A percentile compares a stretch with the other conserved stretches of the same genome.
Conservation (phyloP, 1,140 invertebrate species). For the Musca domestica region DNA sequence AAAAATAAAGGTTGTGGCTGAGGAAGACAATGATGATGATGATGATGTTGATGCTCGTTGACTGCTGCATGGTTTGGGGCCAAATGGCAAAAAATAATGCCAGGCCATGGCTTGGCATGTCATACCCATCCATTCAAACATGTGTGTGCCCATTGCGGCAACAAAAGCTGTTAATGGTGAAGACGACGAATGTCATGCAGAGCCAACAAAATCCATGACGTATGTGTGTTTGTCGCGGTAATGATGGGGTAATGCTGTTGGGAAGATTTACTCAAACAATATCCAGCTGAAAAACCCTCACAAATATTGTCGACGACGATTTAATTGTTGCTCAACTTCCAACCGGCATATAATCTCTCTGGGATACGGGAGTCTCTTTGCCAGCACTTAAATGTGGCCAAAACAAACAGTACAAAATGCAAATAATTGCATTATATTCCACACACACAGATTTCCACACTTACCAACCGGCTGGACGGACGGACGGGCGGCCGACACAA, state of each 20-base stretch:
- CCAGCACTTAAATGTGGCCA: too few species aligned
- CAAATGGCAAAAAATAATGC: conserved; percentile 13
- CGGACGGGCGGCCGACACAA: too few species aligned
- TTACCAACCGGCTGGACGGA: too few species aligned
- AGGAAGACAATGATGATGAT: background rate
- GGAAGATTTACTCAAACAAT: background rate
- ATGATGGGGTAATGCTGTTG: background rate
- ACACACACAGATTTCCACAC: too few species aligned
- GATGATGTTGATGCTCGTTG: background rate
- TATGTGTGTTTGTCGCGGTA: background rate
- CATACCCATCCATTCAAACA: too few species aligned
- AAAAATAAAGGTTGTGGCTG: background rate
- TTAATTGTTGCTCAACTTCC: conserved; percentile 9
- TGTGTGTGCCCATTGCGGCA: background rate
- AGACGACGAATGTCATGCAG: background rate
- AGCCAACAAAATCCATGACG: too few species aligned
- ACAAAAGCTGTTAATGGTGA: conserved; percentile 5
- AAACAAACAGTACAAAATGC: too few species aligned
- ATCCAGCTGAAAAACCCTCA: background rate
- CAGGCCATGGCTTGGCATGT: too few species aligned
- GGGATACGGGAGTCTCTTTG: too few species aligned
- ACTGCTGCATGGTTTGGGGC: conserved; percentile 2
- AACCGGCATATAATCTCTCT: too few species aligned
- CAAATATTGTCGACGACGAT: conserved; percentile 4
- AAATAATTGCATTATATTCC: too few species aligned